These are phyloP conservation scores for Girardinichthys multiradiatus DNA, from an alignment of 2,113 vertebrate species.

Conservation along the genomic window DNA sequence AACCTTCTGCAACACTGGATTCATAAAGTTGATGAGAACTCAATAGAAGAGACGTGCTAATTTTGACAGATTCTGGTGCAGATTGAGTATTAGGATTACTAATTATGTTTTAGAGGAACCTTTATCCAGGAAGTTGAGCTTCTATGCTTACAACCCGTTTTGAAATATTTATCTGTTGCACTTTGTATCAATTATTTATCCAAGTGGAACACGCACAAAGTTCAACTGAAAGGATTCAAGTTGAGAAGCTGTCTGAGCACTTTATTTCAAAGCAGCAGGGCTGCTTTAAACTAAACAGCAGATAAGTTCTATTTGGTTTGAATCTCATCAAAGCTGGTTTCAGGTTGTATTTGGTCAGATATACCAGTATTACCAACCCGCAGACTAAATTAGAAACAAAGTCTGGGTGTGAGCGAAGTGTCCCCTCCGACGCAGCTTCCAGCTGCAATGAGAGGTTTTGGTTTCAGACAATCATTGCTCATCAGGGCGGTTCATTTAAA, in stretches of 20 bases:
- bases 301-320: conserved; percentile 14
- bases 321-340: not conserved
- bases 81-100: conserved; percentile 21
- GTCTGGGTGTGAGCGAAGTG: not conserved
- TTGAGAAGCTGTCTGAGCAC: conserved; percentile 58
- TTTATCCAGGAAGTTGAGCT: conserved; percentile 59
- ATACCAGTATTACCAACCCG: not conserved
- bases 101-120: conserved; percentile 46
- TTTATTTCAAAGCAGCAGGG: conserved; percentile 45
- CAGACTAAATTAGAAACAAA: not conserved
- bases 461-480: conserved; percentile 33
- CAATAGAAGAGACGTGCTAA: not conserved
- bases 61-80: not conserved
- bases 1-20: not conserved
- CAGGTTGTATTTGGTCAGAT: not conserved
- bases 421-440: no score
- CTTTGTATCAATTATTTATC: conserved; percentile 74
- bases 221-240: conserved; percentile 69
- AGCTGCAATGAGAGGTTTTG: not conserved
- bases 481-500: conserved; percentile 36
- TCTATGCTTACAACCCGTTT: conserved; percentile 69
- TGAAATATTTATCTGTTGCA: conserved; percentile 79
- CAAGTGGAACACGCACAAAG: conserved; percentile 65
- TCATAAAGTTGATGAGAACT: not conserved
- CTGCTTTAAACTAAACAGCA: conserved; percentile 25